These are phyloP conservation scores for Rhabdomys pumilio DNA, from an alignment of 2,797 vertebrate genomes.

Conservation along the genomic window DNA sequence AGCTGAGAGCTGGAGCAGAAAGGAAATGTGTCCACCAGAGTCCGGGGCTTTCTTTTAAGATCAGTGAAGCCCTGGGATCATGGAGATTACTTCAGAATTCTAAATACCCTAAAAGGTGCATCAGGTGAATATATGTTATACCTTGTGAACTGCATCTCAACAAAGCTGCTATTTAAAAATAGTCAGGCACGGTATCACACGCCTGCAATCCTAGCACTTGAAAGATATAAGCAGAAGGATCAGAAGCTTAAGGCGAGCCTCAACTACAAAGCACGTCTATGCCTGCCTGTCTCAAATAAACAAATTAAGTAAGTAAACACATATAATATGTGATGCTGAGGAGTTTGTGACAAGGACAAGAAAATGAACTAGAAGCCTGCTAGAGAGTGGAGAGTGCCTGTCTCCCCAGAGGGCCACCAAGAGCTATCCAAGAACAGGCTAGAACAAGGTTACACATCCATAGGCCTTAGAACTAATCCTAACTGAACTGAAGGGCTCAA, in stretches of 20 bases:
- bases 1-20: not conserved
- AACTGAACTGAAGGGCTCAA: not conserved
- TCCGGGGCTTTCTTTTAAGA: not conserved
- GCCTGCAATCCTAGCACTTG: not conserved
- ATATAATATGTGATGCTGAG: not conserved
- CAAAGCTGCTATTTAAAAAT: conserved; percentile 21
- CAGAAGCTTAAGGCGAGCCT: not conserved
- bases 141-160: conserved; percentile 29
- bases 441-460: not conserved
- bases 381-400: not conserved
- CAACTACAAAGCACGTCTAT: not conserved
- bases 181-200: not conserved
- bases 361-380: not conserved
- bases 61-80: not conserved
- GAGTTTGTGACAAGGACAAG: not conserved
- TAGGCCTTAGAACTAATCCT: not conserved
- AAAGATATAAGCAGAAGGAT: not conserved
- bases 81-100: not conserved
- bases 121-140: not conserved
- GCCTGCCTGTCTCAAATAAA: not conserved
- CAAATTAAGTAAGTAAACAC: not conserved
- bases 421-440: not conserved
- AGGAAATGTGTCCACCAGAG: not conserved
- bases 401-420: not conserved
- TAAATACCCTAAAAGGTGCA: conserved; percentile 39